Evolutionary conservation across 2,888 invertebrate genomes (phyloP), one percentile per base, ranked within the genome.

Genomic region (Dromius quadrimaculatus): DNA sequence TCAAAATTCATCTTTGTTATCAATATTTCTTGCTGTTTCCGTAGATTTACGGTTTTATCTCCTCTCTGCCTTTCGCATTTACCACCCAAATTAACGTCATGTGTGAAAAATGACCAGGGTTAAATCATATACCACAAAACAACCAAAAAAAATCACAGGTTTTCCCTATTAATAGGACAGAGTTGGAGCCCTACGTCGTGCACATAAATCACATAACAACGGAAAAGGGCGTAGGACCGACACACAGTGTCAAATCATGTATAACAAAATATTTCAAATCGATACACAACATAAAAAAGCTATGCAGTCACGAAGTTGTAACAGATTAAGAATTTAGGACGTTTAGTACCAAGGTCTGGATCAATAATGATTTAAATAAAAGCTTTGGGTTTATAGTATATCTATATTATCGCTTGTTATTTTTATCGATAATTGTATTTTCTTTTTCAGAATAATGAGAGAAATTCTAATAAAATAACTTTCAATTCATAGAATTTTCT

Each of bases 251-350:
- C 66, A 57, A 68, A 68, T 59, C 68, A 68, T 68, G 68, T 68
- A 68, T 68, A 57, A 68, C 68, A 68, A 68, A 65, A 68, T 68
- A 68, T 68, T 68, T 43, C 36, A 59, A 68, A 68, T 68, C 68
- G 59, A 68, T 68, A 68, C 57, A 23, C 28, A 41, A 59, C 57
- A 68, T 57, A 57, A 68, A 68, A 32, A 57, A 20, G 22, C 32
- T 23, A n/a, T 1, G 11, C 6, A 5, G 41, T 19, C 6, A 57
- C 47, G 22, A 47, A 50, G 9, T n/a, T 32, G 9, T 9, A 32
- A 32, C 32, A 9, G 32, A 32, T 6, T 4, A 32, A 5, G 32
- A 32, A 5, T 32, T 32, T 32, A 32, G 5, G 5, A 32, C 32
- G 32, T 32, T 32, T 6, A 6, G 32, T 32, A 6, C 32, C 32